Evolutionary conservation across 2,113 vertebrate genomes (phyloP).

Genomic region (Sterna hirundo): DNA sequence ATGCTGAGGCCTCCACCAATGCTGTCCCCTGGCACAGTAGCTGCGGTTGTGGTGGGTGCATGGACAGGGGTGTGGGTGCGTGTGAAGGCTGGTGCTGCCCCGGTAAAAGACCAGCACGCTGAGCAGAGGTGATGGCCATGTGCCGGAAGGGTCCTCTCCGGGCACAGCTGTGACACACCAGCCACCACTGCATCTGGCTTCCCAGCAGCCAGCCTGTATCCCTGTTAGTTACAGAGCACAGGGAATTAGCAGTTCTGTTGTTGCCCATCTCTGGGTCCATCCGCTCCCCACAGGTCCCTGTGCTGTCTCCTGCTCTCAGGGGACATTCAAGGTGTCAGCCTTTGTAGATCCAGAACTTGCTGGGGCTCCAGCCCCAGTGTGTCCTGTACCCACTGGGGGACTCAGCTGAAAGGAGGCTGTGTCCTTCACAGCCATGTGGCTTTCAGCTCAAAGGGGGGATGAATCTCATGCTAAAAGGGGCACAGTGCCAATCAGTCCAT

Average conservation of each 20-base stretch:
- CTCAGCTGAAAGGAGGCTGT: neutral
- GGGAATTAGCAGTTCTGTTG: neutral
- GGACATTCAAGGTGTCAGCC: neutral
- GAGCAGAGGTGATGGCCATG: neutral
- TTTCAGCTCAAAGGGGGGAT: neutral
- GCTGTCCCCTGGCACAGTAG: neutral
- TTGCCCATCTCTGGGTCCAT: neutral
- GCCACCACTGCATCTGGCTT: neutral
- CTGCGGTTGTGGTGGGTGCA: neutral
- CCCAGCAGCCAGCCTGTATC: neutral
- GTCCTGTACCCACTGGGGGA: neutral
- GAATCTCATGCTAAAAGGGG: neutral
- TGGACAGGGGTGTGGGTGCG: neutral
- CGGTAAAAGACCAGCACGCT: rapidly evolving
- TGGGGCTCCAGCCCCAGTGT: neutral
- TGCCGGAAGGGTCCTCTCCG: neutral
- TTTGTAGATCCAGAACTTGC: neutral
- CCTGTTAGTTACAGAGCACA: neutral
- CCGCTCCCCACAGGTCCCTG: neutral
- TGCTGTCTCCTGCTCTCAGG: neutral
- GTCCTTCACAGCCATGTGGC: neutral
- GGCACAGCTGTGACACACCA: neutral
- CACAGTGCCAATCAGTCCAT: neutral
- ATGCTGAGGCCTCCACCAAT: neutral
- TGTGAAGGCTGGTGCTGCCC: neutral